These are phyloP conservation scores for Acromyrmex echinatior DNA, from an alignment of 1,140 invertebrate genomes.

Conservation along the genomic window DNA sequence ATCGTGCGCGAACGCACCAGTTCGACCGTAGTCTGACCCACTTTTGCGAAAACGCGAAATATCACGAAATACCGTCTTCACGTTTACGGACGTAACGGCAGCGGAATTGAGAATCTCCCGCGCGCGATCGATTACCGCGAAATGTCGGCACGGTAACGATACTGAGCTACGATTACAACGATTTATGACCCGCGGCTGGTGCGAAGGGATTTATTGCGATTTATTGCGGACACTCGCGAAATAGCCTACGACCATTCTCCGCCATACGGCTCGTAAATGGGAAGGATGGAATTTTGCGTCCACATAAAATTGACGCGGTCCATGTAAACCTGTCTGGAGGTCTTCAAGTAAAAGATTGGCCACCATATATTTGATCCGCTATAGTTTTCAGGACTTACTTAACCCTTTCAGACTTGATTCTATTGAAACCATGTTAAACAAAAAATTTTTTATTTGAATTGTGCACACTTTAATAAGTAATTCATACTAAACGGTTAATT, in stretches of 20 bases:
- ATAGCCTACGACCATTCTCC: background rate
- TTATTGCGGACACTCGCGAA: slow-evolving; percentile 39
- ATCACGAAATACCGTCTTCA: slow-evolving; percentile 25
- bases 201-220: slow-evolving; percentile 42
- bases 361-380: too few relatives aligned
- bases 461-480: too few relatives aligned
- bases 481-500: too few relatives aligned
- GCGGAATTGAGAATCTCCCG: slow-evolving; percentile 1
- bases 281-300: slow-evolving; percentile 19
- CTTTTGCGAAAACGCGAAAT: slow-evolving; percentile 39
- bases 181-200: slow-evolving; percentile 30
- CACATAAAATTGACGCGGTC: background rate
- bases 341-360: too few relatives aligned
- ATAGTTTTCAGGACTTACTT: too few relatives aligned
- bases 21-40: slow-evolving; percentile 32
- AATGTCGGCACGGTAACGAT: slow-evolving; percentile 43
- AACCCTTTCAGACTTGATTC: too few relatives aligned
- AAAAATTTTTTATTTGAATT: too few relatives aligned
- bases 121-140: slow-evolving; percentile 32
- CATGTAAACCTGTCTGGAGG: background rate
- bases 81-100: background rate
- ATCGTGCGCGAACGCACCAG: slow-evolving; percentile 10
- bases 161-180: slow-evolving; percentile 42
- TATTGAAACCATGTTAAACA: too few relatives aligned
- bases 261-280: background rate